These are phyloP conservation scores for Oncorhynchus nerka DNA, from an alignment of 2,113 vertebrate species.

Conservation along the genomic window DNA sequence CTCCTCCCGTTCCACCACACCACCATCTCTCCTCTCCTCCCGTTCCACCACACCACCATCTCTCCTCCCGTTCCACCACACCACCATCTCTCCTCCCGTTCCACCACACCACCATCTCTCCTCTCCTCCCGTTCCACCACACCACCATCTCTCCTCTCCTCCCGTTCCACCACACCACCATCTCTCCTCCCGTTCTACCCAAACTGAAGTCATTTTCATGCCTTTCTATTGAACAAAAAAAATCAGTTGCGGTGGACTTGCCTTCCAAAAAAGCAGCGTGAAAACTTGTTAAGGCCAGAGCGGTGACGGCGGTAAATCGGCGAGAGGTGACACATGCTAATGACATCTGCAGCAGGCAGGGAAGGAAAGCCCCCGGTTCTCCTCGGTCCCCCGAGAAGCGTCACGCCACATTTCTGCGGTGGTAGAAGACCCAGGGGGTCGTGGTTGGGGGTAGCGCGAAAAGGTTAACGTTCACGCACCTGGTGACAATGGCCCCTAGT, in stretches of 20 bases:
- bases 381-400: constrained; percentile 13
- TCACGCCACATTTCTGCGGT: constrained; percentile 37
- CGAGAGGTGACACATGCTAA: constrained; percentile 63
- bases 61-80: no score
- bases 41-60: no score
- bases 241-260: constrained; percentile 42
- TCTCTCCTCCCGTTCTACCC: constrained; percentile 14
- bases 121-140: no score
- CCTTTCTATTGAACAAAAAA: constrained; percentile 67
- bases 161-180: not conserved
- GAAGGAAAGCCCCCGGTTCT: constrained; percentile 3
- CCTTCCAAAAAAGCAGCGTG: constrained; percentile 50
- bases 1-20: no score
- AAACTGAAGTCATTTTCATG: constrained; percentile 70
- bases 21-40: no score
- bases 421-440: constrained; percentile 37
- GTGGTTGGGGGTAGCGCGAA: constrained; percentile 26
- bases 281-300: constrained; percentile 56
- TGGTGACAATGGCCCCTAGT: constrained; percentile 31
- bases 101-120: no score
- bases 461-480: constrained; percentile 47
- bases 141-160: no score
- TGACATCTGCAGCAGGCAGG: constrained; percentile 72
- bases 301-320: constrained; percentile 45
- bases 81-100: no score